These are phyloP conservation scores for Thamnophis elegans DNA, from an alignment of 2,797 vertebrate genomes.

Conservation along the genomic window DNA sequence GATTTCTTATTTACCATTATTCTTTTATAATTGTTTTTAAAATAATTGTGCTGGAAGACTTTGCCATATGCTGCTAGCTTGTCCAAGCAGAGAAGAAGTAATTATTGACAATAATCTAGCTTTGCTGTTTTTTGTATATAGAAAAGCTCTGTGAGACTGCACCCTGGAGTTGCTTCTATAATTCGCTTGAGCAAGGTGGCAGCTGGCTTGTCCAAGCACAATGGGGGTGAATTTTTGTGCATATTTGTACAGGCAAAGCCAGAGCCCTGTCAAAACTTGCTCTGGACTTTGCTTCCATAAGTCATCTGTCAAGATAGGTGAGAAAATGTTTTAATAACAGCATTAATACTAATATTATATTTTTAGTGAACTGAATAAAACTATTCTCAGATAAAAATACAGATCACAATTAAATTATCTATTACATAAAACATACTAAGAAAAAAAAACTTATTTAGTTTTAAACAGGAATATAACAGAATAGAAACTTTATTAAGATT, in stretches of 20 bases:
- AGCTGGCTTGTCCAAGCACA: too few relatives aligned
- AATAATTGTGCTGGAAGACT: conserved; percentile 27
- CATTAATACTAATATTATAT: background rate
- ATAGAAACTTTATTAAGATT: too few relatives aligned
- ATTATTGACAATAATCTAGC: background rate
- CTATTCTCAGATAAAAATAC: background rate
- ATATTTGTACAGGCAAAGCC: background rate
- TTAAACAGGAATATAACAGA: background rate
- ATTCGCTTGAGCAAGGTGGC: too few relatives aligned
- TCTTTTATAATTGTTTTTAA: conserved; percentile 46
- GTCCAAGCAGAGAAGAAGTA: background rate
- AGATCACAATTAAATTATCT: background rate
- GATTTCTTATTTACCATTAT: conserved; percentile 2
- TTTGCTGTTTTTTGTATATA: background rate
- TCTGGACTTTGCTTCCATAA: background rate
- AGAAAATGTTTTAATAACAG: background rate
- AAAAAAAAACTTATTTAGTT: background rate
- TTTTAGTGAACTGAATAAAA: background rate
- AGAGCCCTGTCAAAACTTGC: background rate
- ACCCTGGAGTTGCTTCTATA: background rate
- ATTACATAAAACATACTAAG: background rate
- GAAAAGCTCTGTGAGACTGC: background rate
- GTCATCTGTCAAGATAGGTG: background rate
- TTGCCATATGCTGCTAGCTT: conserved; percentile 17
- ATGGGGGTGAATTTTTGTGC: background rate